Base-by-base conservation (phyloP, 2,113 vertebrate species). In the Sminthopsis crassicaudata region DNA sequence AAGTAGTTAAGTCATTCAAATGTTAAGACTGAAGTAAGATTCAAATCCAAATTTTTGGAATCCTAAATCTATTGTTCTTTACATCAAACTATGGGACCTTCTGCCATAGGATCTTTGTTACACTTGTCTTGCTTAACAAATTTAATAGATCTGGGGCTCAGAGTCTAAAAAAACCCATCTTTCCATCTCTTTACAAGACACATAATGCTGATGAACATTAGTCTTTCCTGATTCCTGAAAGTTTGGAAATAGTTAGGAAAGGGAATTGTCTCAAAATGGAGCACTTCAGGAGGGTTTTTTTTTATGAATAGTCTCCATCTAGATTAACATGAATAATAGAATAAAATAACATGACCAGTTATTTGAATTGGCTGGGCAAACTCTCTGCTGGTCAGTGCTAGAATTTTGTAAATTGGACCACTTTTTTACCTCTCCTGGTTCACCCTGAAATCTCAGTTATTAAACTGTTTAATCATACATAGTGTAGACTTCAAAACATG, bases 1-100 rank as follows among this genome's bases (percentile, higher is more conserved):
- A 51, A 91, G 8, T 46, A 51, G 90, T 53, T 93, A 93, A 89
- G 57, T 95, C 92, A 90, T 53, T 53, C 53, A n/a, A 57, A 19
- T 26, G 19, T 92, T 90, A 57, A 9, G 67, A 27, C 48, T 93
- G 89, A 67, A 84, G 19, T 46, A 53, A 55, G 94, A 51, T 67
- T 90, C 93, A 54, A 92, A 57, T 60, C 89, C 46, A 8, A 51
- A 0, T 92, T 36, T 95, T 8, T 11, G 93, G 53, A 95, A 11
- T 92, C 14, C 26, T 88, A 93, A 27, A 93, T 57, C 36, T 60
- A 42, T 0, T 90, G 26, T 67, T 27, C 23, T 93, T 93, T 76
- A n/a, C 0, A 76, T 36, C 42, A 42, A 42, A 42, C 7, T 5
- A 23, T 84, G n/a, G 42, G 36, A 84, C n/a, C 22, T 84, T 84